Evolutionary conservation across 2,113 vertebrate genomes (phyloP), one percentile per base, ranked within the genome.

Genomic region (Cololabis saira): DNA sequence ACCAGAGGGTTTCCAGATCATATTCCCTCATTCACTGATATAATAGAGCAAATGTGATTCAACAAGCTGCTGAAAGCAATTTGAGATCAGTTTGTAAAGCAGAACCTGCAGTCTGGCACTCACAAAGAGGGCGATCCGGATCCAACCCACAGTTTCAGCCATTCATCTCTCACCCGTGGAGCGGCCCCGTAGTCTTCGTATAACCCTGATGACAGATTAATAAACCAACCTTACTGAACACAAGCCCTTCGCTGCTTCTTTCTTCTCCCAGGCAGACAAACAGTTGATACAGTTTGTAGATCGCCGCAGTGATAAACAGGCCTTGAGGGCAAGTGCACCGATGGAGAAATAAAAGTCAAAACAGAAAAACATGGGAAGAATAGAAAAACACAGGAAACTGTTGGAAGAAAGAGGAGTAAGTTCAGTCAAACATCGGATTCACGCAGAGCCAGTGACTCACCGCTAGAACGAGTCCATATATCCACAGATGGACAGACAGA

Each of bases 11-110:
- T 49, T 43, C 12, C 2, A 16, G 49, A 57, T 24, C 4, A 12
- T 18, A 1, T 14, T 47, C 30, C 12, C 8, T 18, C 11, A 55
- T 37, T 57, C 11, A 5, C 3, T 21, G 7, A 10, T 24, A 44
- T 52, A 57, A 56, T 21, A 16, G 0, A 27, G 18, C 27, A 65
- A 14, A 50, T 45, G 15, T 52, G 42, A 68, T 48, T 69, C 3
- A 58, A 51, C 3, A 58, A 51, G 24, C 16, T n/a, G 14, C 14
- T 53, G 40, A 24, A 22, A 71, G 43, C 19, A 40, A 5, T 19
- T 40, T 58, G 43, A 59, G 24, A 15, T 71, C 58, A 1, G 56
- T 64, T 58, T 65, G 11, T 53, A 27, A 52, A 50, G 55, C 45
- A 47, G 41, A 13, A 58, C 2, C 12, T 24, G 3, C 14, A 70